These are phyloP conservation scores for Tokudaia tokunoshimensis DNA, from an alignment of 2,797 vertebrate genomes.

Conservation along the genomic window DNA sequence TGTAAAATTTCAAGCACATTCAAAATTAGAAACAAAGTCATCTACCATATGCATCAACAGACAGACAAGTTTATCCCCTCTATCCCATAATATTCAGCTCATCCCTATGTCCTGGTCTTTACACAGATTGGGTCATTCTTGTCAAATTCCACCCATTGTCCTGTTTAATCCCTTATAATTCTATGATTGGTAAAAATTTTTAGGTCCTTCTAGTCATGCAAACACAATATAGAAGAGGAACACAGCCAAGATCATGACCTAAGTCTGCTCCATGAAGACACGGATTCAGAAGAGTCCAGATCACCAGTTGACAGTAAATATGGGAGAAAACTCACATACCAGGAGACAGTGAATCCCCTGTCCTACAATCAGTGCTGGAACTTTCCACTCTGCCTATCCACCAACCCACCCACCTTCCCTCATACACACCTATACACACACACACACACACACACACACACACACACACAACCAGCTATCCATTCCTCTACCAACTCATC, in stretches of 20 bases:
- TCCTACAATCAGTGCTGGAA: not conserved
- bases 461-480: not conserved
- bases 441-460: not conserved
- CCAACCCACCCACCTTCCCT: not conserved
- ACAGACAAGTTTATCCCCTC: not conserved
- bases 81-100: too few relatives aligned
- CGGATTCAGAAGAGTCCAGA: not conserved
- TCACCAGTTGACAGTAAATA: not conserved
- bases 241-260: not conserved
- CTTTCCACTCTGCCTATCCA: not conserved
- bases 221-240: not conserved
- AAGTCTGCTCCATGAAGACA: not conserved
- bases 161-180: not conserved
- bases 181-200: not conserved
- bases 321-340: not conserved
- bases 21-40: conserved; percentile 8
- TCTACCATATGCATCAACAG: not conserved
- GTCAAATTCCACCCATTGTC: not conserved
- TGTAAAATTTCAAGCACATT: not conserved
- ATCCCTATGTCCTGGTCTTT: not conserved
- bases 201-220: not conserved
- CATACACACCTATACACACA: not conserved
- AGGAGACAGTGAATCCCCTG: not conserved
- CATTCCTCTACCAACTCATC: not conserved
- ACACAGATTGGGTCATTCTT: not conserved